A percentile compares a stretch with the other conserved stretches of the same genome.
Conservation (phyloP, 1,140 invertebrate species). For the Drosophila nigromelanica region DNA sequence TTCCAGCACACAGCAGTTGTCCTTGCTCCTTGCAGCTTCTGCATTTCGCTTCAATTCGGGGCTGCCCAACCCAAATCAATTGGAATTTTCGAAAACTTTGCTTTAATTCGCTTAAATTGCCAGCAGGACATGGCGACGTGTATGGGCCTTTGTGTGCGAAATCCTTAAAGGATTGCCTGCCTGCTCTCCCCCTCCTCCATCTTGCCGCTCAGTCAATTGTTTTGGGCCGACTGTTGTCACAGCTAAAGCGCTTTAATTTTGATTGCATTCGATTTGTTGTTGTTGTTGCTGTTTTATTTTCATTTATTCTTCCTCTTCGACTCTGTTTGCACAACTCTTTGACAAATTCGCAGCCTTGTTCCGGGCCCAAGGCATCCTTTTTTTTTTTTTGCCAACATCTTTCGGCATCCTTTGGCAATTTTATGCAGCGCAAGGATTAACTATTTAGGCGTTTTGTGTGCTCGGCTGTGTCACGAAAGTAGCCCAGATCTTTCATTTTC, state of each 20-base stretch:
- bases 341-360: constrained; percentile 78
- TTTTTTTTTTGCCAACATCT: constrained; percentile 9
- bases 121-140: constrained; percentile 55
- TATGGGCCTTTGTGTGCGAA: constrained; percentile 58
- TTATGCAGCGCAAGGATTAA: constrained; percentile 69
- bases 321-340: constrained; percentile 73
- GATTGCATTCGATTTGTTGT: constrained; percentile 81
- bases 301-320: neutral
- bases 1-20: constrained; percentile 59
- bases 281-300: constrained; percentile 46
- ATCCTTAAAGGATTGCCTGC: constrained; percentile 66
- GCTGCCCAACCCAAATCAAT: constrained; percentile 71
- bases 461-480: constrained; percentile 54
- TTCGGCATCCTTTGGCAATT: constrained; percentile 63
- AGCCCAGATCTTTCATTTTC: constrained; percentile 34
- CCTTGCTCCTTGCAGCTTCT: constrained; percentile 14
- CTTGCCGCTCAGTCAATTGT: constrained; percentile 49
- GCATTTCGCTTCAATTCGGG: constrained; percentile 21
- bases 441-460: constrained; percentile 60
- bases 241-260: constrained; percentile 82
- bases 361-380: constrained; percentile 18
- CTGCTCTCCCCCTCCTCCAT: neutral
- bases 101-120: constrained; percentile 82
- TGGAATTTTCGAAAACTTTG: constrained; percentile 46
- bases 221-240: constrained; percentile 71